Base-by-base conservation (phyloP, 2,888 invertebrate species). In the Pheosia tremula region DNA sequence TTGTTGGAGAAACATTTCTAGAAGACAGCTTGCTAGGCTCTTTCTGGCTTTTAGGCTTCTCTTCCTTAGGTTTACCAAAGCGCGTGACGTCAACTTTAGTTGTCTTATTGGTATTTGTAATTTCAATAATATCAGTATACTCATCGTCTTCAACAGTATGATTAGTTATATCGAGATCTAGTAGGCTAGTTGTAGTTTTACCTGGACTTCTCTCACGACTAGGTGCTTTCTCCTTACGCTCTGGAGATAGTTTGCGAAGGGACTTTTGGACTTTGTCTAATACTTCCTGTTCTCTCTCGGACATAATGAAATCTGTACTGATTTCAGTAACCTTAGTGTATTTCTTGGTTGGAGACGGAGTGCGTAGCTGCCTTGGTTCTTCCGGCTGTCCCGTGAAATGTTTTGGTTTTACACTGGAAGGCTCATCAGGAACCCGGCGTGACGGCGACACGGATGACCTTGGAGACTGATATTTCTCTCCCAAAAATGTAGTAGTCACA, bases 281-380 rank as follows among this genome's bases (percentile, higher is more conserved):
- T 68, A 91, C 83, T 77, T 91, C 89, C 71, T 87, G 86, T 75
- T 91, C 89, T 74, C 86, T 84, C 74, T 93, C 91, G 4, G 87
- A 84, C 43, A 80, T 69, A 7, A 90, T 80, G 58, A 90, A 87
- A 52, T 85, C 82, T 41, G 77, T 78, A 49, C 63, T 83, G 0
- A 79, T 66, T 66, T 85, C 82, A 38, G 76, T 79, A 11, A 70
- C 66, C 60, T 67, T 74, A 9, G 66, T 71, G 8, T 61, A 62
- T 64, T 79, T 80, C 67, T 84, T 85, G n/a, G 69, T 70, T n/a
- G 82, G 84, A 24, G 82, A 83, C 59, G 80, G 81, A 59, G 81
- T 79, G 24, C 81, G 71, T 5, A 75, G 67, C 57, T 76, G 75
- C 64, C 74, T 75, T 10, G 68, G 66, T 63, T 78, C 78, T 57